Conservation (phyloP, 2,113 vertebrate genomes). For the Apteryx owenii region DNA sequence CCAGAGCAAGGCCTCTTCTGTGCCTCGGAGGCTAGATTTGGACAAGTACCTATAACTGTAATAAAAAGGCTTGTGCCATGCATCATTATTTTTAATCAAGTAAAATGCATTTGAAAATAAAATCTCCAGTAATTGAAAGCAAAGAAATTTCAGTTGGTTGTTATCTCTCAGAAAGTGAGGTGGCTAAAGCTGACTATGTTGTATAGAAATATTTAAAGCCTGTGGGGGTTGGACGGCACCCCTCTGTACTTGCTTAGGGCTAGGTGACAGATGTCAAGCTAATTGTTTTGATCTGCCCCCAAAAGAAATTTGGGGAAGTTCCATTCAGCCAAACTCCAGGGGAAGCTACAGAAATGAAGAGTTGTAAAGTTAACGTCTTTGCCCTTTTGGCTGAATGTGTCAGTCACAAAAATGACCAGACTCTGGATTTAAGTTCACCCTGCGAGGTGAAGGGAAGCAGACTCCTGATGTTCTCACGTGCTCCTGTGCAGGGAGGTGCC, state of each 20-base stretch:
- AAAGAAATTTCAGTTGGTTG: not conserved
- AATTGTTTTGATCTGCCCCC: not conserved
- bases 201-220: not conserved
- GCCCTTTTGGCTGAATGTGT: not conserved
- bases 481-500: not conserved
- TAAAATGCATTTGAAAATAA: not conserved
- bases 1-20: not conserved
- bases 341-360: not conserved
- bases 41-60: not conserved
- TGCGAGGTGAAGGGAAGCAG: not conserved
- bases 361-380: not conserved
- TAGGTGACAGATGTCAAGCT: not conserved
- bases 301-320: not conserved
- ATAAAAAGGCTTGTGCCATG: not conserved
- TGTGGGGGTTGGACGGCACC: not conserved
- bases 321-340: not conserved
- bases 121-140: not conserved
- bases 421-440: not conserved
- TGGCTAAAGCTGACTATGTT: not conserved
- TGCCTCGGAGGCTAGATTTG: not conserved
- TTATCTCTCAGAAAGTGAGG: not conserved
- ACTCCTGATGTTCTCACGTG: not conserved
- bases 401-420: not conserved
- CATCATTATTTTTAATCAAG: conserved; percentile 1
- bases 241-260: not conserved